Base-by-base conservation (phyloP, 2,113 vertebrate genomes). In the Climacteris rufus region DNA sequence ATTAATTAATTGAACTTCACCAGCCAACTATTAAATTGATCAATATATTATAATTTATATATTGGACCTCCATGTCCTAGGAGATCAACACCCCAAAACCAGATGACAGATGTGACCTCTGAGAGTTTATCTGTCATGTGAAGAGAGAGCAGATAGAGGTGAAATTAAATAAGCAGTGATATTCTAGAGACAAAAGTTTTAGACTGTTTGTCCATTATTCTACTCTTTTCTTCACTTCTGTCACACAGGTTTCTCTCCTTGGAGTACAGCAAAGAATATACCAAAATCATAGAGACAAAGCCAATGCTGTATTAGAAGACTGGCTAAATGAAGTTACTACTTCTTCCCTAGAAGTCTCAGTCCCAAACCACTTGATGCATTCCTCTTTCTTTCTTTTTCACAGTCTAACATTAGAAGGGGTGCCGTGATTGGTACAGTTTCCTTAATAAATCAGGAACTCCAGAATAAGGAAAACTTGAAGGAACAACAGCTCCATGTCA, bases 401-500 rank as follows among this genome's bases (percentile, higher is more conserved):
- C 7, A 44, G 23, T 39, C 11, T 59, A 61, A 63, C 0, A 0
- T 56, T 76, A 74, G 54, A 71, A 79, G 33, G 11, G 4, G 4
- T 71, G 12, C 21, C 27, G 50, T 59, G 49, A 53, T 35, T 79
- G 4, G 7, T 63, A 39, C 60, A 82, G 37, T 13, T 64, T 88
- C 40, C 44, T 72, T 85, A 50, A 45, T 50, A 91, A 52, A 60
- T 49, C 20, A 90, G 39, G 56, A 53, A 45, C 25, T 49, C 21
- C 13, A 83, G 57, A 93, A 65, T 52, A 79, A 64, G n/a, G 53
- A 87, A 82, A 68, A 28, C 13, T 42, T 90, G 24, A 66, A 91
- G 52, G 10, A 87, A 50, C 11, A 69, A 40, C 11, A 31, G 27
- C 30, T 76, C 57, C 19, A 6, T 84, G 23, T 53, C 53, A 88